Base-by-base conservation (phyloP, 2,888 invertebrate genomes). In the Leptarthrus brevirostris region DNA sequence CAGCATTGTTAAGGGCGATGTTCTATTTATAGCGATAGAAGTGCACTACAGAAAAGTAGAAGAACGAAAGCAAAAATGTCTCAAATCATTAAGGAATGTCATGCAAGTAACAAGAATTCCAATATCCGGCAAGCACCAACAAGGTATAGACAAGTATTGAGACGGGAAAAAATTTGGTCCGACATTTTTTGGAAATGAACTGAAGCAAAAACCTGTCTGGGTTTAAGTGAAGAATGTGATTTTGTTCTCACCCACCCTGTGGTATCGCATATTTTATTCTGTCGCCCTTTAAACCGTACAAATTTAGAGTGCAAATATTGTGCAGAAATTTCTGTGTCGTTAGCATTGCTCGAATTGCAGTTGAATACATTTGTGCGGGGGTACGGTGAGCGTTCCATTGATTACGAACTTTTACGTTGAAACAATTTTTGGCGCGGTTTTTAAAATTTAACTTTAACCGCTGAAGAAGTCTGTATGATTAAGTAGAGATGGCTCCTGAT, bases 51-150 rank as follows among this genome's bases (percentile, higher is more conserved):
- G 18, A 18, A 49, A 18, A 18, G 18, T 14, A 20, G 6, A 40
- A 40, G 40, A 40, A 12, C 12, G 49, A 66, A 49, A 66, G 53
- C 24, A 58, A 58, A 66, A 74, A 58, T 74, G 74, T 72, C 71
- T 44, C 58, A 74, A 72, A 72, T 74, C 71, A 70, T 74, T 74
- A 74, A 74, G 49, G 74, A 74, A 74, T 74, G 74, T 74, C 74
- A 30, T 47, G 71, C 36, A 72, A 74, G 74, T 61, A 74, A 74
- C 61, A 74, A 74, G 74, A 74, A 74, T 74, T 74, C 74, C 74
- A 74, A 74, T 74, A 74, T 54, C 30, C 30, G 54, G 30, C 14
- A 14, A 26, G 18, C 24, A 12, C 14, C 54, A 24, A 54, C 54
- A 18, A 54, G 54, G 6, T 54, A 54, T 18, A 30, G 30, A 54